These are phyloP conservation scores for Caenorhabditis japonica DNA, from an alignment of 2,888 invertebrate genomes.

Conservation along the genomic window DNA sequence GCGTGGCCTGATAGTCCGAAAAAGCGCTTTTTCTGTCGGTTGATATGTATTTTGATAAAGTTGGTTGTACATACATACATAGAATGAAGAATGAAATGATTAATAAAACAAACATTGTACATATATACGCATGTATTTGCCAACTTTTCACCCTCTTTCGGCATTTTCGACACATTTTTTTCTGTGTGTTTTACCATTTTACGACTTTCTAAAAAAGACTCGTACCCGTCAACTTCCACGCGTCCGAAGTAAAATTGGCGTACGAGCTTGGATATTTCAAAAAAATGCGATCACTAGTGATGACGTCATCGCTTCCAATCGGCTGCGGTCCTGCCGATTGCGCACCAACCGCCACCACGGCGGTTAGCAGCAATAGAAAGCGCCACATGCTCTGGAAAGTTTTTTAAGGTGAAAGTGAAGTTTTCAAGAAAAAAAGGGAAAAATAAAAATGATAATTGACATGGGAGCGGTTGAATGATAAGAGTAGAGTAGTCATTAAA, in stretches of 20 bases:
- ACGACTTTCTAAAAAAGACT: no score
- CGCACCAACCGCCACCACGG: slow-evolving; percentile 20
- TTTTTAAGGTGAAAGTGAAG: no score
- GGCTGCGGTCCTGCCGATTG: slow-evolving; percentile 11
- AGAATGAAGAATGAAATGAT: no score
- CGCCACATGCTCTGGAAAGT: no score
- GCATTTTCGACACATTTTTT: neutral
- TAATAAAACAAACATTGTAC: neutral
- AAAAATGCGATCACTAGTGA: slow-evolving; percentile 20
- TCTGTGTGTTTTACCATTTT: neutral
- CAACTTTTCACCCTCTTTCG: neutral
- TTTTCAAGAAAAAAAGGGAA: no score
- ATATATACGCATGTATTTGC: neutral
- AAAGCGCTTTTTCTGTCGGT: no score
- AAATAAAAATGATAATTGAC: no score
- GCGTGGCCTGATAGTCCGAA: no score
- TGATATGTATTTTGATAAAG: no score
- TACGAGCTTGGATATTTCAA: slow-evolving; percentile 58
- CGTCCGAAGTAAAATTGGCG: slow-evolving; percentile 55
- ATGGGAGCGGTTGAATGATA: no score
- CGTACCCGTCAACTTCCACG: slow-evolving; percentile 55
- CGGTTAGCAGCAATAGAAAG: slow-evolving; percentile 19
- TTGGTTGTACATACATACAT: no score
- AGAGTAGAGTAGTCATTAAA: no score
- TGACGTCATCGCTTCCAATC: neutral